Conservation (phyloP, 2,113 vertebrate genomes). For the Pollimyrus isidori region DNA sequence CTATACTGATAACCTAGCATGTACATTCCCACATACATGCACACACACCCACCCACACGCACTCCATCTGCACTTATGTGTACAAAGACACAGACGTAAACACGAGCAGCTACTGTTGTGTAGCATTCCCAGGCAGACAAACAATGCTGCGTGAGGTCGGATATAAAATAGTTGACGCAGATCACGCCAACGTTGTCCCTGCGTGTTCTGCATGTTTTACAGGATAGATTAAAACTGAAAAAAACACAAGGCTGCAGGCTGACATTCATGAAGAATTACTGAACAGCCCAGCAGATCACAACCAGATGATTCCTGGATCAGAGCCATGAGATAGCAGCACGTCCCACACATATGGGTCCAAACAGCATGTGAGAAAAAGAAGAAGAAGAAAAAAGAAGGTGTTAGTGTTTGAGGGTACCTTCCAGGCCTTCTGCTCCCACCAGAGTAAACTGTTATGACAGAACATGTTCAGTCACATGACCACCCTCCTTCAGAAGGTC, state of each 20-base stretch:
- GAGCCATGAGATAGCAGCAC: slow-evolving; percentile 5
- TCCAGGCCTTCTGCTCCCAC: neutral
- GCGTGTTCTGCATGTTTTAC: neutral
- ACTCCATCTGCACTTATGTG: neutral
- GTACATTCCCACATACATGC: neutral
- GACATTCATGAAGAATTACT: neutral
- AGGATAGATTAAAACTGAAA: neutral
- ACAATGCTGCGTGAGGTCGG: neutral
- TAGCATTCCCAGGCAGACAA: neutral
- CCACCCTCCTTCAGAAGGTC: neutral
- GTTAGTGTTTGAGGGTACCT: neutral
- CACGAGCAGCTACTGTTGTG: neutral
- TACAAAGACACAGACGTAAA: neutral
- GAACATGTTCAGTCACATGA: neutral
- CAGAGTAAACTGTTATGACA: neutral
- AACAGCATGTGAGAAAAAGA: neutral
- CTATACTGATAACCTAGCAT: neutral
- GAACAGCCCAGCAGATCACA: neutral
- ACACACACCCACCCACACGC: neutral
- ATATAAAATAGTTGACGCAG: neutral
- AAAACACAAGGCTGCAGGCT: neutral
- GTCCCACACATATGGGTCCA: slow-evolving; percentile 6
- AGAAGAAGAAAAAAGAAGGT: neutral
- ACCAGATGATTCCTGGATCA: slow-evolving; percentile 8
- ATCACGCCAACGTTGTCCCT: neutral